These are phyloP conservation scores for Sebastiscus albofasciatus DNA, from an alignment of 2,797 vertebrate species.

Conservation along the genomic window DNA sequence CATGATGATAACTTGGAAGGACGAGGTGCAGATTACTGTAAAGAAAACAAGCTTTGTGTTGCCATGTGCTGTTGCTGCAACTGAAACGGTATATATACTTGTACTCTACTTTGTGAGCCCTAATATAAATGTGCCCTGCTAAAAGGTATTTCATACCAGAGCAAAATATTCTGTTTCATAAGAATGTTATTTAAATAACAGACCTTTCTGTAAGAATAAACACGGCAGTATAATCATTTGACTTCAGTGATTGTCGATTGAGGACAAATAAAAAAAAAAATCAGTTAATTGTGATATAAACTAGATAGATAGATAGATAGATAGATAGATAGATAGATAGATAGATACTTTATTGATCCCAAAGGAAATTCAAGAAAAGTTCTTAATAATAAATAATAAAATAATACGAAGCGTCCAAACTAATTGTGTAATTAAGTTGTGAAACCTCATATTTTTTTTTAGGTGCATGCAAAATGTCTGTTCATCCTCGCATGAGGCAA, in stretches of 20 bases:
- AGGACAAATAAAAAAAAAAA: neutral
- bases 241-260: neutral
- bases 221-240: neutral
- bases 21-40: neutral
- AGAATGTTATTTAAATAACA: neutral
- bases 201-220: neutral
- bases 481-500: constrained; percentile 12
- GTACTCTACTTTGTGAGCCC: neutral
- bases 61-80: neutral
- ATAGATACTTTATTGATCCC: too few species aligned
- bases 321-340: too few species aligned
- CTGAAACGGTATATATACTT: neutral
- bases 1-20: neutral
- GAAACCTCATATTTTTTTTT: neutral
- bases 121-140: neutral
- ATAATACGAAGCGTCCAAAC: neutral
- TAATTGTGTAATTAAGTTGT: neutral
- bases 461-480: constrained; percentile 20
- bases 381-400: neutral
- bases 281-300: too few species aligned
- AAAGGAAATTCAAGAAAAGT: too few species aligned
- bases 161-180: neutral
- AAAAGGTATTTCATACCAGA: neutral
- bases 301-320: too few species aligned
- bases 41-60: neutral